Conservation (phyloP, 1,140 invertebrate genomes). For the Scaptomyza pallida region DNA sequence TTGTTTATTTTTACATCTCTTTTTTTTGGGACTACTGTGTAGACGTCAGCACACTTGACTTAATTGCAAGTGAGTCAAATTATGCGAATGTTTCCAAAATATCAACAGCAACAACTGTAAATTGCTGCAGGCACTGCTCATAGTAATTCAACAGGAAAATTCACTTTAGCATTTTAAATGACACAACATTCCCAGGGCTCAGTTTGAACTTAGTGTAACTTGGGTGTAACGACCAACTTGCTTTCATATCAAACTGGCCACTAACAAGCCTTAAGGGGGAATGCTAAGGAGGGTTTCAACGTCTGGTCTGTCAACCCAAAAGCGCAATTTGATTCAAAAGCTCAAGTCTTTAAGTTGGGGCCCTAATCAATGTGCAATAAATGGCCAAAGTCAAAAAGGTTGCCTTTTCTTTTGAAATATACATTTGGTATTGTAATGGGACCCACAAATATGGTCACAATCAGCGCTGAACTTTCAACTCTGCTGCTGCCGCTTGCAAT, state of each 20-base stretch:
- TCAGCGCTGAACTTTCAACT: constrained; percentile 38
- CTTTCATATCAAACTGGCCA: constrained; percentile 39
- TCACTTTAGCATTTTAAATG: constrained; percentile 32
- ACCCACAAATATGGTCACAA: constrained; percentile 19
- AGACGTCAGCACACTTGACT: constrained; percentile 34
- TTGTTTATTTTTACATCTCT: background rate
- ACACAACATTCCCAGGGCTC: background rate
- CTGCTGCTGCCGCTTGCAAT: background rate
- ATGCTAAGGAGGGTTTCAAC: background rate
- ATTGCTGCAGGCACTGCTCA: constrained; percentile 22
- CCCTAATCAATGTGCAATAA: constrained; percentile 41
- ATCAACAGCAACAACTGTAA: constrained; percentile 18
- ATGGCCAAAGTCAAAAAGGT: constrained; percentile 42
- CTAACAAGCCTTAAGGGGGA: constrained; percentile 24
- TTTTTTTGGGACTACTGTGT: background rate
- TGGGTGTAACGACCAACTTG: constrained; percentile 14
- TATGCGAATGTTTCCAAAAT: constrained; percentile 15
- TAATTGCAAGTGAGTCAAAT: constrained; percentile 42
- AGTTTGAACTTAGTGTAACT: constrained; percentile 25
- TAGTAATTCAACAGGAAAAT: constrained; percentile 23
- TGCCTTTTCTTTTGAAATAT: constrained; percentile 11
- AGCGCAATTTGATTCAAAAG: constrained; percentile 31
- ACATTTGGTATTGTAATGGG: background rate
- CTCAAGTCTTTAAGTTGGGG: constrained; percentile 33
- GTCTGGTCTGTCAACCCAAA: constrained; percentile 16